phyloP scores from a whole-genome alignment of 2,113 vertebrate species.

The Limnothrissa miodon region DNA sequence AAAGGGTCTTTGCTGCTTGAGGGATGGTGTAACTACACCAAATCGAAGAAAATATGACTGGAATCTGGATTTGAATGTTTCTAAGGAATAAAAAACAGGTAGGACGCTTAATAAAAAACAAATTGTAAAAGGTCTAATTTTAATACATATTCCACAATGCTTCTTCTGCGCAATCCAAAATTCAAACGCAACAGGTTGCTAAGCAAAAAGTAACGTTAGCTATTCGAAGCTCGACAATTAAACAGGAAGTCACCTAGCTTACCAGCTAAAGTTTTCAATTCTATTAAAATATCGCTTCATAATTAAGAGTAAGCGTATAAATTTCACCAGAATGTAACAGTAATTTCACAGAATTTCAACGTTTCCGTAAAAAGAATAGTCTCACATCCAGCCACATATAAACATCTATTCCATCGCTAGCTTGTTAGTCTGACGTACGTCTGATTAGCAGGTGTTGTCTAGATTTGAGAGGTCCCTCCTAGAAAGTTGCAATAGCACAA shows the following conservation, averaged over 20 bases:
- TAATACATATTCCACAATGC: neutral
- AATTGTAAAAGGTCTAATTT: neutral
- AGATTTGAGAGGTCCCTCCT: neutral
- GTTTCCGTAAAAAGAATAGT: neutral
- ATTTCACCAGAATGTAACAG: neutral
- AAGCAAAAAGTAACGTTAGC: slow-evolving; percentile 6
- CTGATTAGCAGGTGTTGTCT: neutral
- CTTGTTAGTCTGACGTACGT: neutral
- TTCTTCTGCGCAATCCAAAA: neutral
- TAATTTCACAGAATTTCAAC: neutral
- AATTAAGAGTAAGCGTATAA: neutral
- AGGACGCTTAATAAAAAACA: neutral
- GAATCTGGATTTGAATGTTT: neutral
- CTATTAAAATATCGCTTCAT: neutral
- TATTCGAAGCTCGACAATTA: neutral
- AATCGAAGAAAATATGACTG: neutral
- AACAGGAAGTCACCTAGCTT: neutral
- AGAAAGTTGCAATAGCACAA: no score
- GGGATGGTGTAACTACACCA: neutral
- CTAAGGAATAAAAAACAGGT: neutral
- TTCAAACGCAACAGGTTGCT: slow-evolving; percentile 57
- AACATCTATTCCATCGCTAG: neutral
- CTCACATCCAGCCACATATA: neutral
- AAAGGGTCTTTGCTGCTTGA: neutral
- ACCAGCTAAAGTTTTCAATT: neutral